phyloP scores from a whole-genome alignment of 1,140 invertebrate species.

The Magallana ariakensis region DNA sequence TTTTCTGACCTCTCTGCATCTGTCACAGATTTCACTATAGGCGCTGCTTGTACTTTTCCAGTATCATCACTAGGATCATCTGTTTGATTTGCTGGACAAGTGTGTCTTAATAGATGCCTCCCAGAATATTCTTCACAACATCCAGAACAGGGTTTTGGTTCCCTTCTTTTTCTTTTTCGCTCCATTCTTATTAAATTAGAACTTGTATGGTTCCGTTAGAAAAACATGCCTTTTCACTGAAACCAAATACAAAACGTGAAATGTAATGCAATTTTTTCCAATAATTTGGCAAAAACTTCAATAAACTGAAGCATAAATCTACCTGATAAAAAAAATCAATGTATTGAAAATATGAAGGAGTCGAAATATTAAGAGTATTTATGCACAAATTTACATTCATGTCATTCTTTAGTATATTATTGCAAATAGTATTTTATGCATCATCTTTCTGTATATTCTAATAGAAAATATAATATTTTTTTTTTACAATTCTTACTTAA shows the following conservation, averaged over 20 bases:
- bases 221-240: slow-evolving; percentile 25
- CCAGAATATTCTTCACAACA: slow-evolving; percentile 18
- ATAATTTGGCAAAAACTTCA: background rate
- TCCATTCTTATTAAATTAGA: background rate
- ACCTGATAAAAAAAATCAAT: too few relatives aligned
- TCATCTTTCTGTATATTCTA: too few relatives aligned
- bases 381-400: too few relatives aligned
- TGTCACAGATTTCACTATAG: background rate
- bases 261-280: background rate
- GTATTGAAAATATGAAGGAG: too few relatives aligned
- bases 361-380: too few relatives aligned
- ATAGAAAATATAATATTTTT: too few relatives aligned
- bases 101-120: slow-evolving; percentile 24
- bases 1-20: background rate
- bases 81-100: slow-evolving; percentile 10
- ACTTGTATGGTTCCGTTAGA: slow-evolving; percentile 1
- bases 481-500: too few relatives aligned
- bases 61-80: background rate
- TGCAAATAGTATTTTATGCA: too few relatives aligned
- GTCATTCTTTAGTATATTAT: too few relatives aligned
- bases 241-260: slow-evolving; percentile 18
- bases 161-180: background rate
- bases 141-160: slow-evolving; percentile 9
- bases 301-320: background rate
- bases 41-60: background rate